Conservation (phyloP, 2,113 vertebrate genomes). For the Struthidea cinerea region DNA sequence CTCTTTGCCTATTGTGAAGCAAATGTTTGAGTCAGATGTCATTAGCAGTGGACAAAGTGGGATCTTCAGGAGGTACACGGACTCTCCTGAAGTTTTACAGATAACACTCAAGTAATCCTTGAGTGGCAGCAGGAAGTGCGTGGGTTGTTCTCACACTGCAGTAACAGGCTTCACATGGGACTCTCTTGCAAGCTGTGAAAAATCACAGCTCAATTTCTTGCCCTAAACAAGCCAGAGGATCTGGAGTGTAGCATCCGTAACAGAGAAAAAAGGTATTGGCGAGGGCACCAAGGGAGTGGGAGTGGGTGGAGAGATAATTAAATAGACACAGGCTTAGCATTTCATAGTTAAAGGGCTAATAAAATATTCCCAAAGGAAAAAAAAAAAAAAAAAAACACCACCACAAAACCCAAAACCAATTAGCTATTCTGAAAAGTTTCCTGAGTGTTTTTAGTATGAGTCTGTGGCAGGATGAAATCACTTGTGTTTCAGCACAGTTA, state of each 20-base stretch:
- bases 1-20: not conserved
- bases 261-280: not conserved
- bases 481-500: not conserved
- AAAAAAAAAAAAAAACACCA: not conserved
- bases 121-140: not conserved
- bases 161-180: not conserved
- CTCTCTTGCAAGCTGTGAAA: not conserved
- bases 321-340: not conserved
- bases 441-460: not conserved
- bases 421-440: not conserved
- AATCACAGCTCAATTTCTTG: not conserved
- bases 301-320: not conserved
- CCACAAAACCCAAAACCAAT: not conserved
- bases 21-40: not conserved
- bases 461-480: not conserved
- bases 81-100: not conserved
- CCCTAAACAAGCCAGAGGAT: not conserved
- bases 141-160: not conserved
- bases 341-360: not conserved
- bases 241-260: not conserved
- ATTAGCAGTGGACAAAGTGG: not conserved
- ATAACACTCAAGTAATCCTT: not conserved
- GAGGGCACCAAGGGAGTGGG: not conserved
- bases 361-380: not conserved
- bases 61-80: not conserved